Percentiles rank a stretch among this genome's conserved stretches.
Evolutionary conservation across 2,797 vertebrate species (phyloP).

Genomic region (Steatocranus sp.): DNA sequence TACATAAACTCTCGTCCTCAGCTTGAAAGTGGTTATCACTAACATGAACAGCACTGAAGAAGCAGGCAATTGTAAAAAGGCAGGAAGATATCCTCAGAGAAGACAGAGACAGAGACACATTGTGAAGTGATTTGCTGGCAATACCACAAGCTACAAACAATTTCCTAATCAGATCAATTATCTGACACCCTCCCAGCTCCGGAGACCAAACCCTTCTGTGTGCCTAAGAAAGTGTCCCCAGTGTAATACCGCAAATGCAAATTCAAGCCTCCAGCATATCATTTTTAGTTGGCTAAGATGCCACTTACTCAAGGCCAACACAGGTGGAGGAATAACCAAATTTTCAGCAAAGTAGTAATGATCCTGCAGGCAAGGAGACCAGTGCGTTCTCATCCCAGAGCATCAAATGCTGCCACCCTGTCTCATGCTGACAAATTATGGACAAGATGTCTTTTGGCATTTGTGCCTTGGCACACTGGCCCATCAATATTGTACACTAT

Average conservation of each 20-base stretch:
- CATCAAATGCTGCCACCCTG: background rate
- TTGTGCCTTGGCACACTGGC: background rate
- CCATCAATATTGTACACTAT: background rate
- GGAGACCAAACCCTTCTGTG: background rate
- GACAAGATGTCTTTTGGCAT: background rate
- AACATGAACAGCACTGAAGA: background rate
- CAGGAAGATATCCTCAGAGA: background rate
- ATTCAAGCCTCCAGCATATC: background rate
- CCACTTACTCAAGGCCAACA: background rate
- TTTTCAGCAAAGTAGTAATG: background rate
- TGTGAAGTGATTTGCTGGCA: background rate
- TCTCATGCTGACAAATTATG: background rate
- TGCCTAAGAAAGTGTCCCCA: background rate
- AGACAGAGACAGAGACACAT: background rate
- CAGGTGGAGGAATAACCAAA: background rate
- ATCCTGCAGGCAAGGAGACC: background rate
- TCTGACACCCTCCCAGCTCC: background rate
- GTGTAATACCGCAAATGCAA: background rate
- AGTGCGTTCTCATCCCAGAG: background rate
- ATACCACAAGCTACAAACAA: background rate
- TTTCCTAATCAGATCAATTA: background rate
- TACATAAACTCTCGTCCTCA: background rate
- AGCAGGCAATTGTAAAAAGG: background rate
- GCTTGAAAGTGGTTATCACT: background rate
- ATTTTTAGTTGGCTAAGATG: background rate